Evolutionary conservation across 2,797 vertebrate species (phyloP), one percentile per base, ranked within the genome.

Genomic region (Epinephelus awoara): DNA sequence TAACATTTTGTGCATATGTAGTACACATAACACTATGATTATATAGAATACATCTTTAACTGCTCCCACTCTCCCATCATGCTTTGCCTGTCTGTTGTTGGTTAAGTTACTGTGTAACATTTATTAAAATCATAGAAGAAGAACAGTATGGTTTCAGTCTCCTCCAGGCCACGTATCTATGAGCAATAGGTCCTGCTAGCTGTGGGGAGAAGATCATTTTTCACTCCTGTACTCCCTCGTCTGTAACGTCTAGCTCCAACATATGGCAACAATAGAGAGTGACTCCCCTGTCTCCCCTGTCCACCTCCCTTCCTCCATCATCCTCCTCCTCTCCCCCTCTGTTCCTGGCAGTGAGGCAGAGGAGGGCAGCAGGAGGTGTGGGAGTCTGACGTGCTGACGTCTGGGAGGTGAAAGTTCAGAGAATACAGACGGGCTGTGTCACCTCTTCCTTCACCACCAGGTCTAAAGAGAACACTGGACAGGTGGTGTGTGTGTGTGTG

Each of bases 241-340:
- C 44, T 40, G 34, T 73, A 51, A 74, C 15, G 9, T 67, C 7
- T 29, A 27, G 40, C 61, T 82, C 44, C 47, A 79, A 80, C 85
- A 89, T 86, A 78, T 87, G 89, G 82, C 82, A 87, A 67, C 83
- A 85, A 90, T 87, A 87, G 61, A 89, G 34, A 57, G 51, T 2
- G 23, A 65, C 77, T 78, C 79, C 58, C 55, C 65, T 61, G 51
- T 74, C 71, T 75, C 59, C 29, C 63, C 23, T 3, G 47, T 71
- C 78, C 40, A 15, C 64, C 62, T 77, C 51, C 69, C 67, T 59
- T n/a, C 56, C 64, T 27, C 38, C 63, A 11, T 55, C 47, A 13
- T 54, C 58, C 62, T 73, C 47, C 52, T 57, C 47, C 56, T 57
- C 29, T 54, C 14, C 55, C 67, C 23, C 65, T 54, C 62, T 25